Conservation (phyloP, 1,140 invertebrate genomes). For the Pseudomyrmex concolor region DNA sequence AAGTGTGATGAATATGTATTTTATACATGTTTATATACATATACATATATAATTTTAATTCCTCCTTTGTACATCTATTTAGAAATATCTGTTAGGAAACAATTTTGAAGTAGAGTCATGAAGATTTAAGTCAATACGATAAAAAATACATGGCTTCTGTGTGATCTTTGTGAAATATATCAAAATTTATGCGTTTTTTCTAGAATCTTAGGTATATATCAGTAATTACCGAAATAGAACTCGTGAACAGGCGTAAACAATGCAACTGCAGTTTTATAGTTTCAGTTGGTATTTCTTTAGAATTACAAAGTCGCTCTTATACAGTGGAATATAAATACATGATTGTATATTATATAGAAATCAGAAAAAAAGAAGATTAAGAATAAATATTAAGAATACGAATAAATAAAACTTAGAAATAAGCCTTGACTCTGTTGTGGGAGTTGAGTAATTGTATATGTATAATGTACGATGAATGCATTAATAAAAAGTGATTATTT, state of each 20-base stretch:
- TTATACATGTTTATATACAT: constrained; percentile 2
- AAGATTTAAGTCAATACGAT: constrained; percentile 39
- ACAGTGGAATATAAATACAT: constrained; percentile 68
- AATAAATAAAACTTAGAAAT: constrained; percentile 52
- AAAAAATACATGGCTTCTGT: constrained; percentile 18
- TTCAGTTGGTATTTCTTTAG: constrained; percentile 60
- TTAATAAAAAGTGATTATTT: constrained; percentile 85
- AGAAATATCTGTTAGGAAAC: background rate
- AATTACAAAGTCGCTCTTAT: constrained; percentile 68
- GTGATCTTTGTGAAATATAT: constrained; percentile 42
- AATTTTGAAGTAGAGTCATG: constrained; percentile 9
- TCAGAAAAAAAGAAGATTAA: constrained; percentile 69
- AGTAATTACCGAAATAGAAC: constrained; percentile 52
- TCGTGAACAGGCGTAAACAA: constrained; percentile 33
- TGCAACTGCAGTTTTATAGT: constrained; percentile 55
- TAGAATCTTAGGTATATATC: constrained; percentile 35
- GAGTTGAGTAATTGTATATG: constrained; percentile 80
- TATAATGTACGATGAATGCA: constrained; percentile 82
- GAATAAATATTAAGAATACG: constrained; percentile 60
- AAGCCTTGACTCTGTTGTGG: constrained; percentile 75
- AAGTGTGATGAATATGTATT: constrained; percentile 28
- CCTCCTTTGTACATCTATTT: constrained; percentile 21
- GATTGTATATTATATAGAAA: constrained; percentile 75
- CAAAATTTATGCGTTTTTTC: constrained; percentile 53
- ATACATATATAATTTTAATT: constrained; percentile 40